Evolutionary conservation across 2,888 invertebrate genomes (phyloP).

Genomic region (Maniola hyperantus): DNA sequence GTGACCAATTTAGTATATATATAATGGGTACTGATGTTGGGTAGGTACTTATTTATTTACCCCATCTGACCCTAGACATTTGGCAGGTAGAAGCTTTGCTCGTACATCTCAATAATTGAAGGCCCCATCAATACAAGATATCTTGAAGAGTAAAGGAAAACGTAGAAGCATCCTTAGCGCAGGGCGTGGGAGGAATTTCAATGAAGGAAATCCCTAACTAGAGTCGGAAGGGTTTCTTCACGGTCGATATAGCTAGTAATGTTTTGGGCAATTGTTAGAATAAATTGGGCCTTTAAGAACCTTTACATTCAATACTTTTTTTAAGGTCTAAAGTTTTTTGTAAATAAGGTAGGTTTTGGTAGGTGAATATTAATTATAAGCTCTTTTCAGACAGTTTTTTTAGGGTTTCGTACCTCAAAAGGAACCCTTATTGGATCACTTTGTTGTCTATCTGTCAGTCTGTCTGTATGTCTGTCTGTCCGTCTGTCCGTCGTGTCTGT

Average conservation of each 20-base stretch:
- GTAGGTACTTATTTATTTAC: too few species aligned
- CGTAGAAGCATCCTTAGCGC: constrained; percentile 17
- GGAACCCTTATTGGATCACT: too few species aligned
- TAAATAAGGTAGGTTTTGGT: too few species aligned
- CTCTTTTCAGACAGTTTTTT: too few species aligned
- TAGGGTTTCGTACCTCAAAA: too few species aligned
- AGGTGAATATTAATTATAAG: too few species aligned
- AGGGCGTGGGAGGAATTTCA: constrained; percentile 29
- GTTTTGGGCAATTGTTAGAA: constrained; percentile 29
- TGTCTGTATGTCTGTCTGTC: too few species aligned
- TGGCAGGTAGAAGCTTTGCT: neutral
- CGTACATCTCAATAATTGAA: neutral
- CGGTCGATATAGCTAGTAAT: constrained; percentile 33
- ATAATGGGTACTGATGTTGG: too few species aligned
- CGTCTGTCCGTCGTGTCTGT: too few species aligned
- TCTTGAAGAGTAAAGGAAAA: constrained; percentile 1
- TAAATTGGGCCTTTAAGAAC: constrained; percentile 23
- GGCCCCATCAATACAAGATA: neutral
- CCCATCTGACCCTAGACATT: too few species aligned
- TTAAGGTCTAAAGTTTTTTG: neutral
- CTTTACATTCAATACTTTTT: neutral
- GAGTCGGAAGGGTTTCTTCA: constrained; percentile 34
- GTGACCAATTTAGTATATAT: too few species aligned
- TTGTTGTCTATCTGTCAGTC: too few species aligned
- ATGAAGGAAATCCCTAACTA: constrained; percentile 33